A percentile compares a stretch with the other conserved stretches of the same genome.
Evolutionary conservation across 2,888 invertebrate genomes (phyloP).

Genomic region (Leptarthrus brevirostris): DNA sequence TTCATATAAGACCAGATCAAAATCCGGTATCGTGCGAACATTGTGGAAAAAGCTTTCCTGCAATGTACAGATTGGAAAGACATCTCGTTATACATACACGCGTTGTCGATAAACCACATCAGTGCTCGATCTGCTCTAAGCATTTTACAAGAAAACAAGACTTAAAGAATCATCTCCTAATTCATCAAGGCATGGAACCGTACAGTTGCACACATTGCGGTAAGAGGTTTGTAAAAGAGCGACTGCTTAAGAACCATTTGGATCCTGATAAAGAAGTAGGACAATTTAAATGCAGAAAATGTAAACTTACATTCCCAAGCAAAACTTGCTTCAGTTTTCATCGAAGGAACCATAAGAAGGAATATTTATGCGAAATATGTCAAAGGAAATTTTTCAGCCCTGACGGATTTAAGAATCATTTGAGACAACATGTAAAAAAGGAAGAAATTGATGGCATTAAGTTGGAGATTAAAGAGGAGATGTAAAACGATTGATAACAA

Average conservation of each 20-base stretch:
- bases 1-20: not conserved
- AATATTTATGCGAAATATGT: conserved; percentile 1
- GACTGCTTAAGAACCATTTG: conserved; percentile 5
- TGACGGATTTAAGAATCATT: conserved; percentile 10
- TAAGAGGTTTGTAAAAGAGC: conserved; percentile 12
- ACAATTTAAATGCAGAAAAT: conserved; percentile 2
- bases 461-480: not conserved
- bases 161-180: conserved; percentile 10
- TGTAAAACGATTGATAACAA: too few species aligned
- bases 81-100: conserved; percentile 6
- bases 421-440: not conserved
- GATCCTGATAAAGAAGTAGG: not conserved
- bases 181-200: not conserved
- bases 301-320: not conserved
- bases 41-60: conserved; percentile 23
- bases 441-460: not conserved
- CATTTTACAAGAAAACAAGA: conserved; percentile 5
- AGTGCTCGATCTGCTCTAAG: not conserved
- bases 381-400: not conserved
- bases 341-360: not conserved
- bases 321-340: conserved; percentile 14
- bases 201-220: conserved; percentile 16
- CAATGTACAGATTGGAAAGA: not conserved
- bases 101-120: not conserved
- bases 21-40: conserved; percentile 12